Percentiles rank a stretch among this genome's conserved stretches.
phyloP scores from a whole-genome alignment of 2,113 vertebrate genomes.

The Upupa epops region DNA sequence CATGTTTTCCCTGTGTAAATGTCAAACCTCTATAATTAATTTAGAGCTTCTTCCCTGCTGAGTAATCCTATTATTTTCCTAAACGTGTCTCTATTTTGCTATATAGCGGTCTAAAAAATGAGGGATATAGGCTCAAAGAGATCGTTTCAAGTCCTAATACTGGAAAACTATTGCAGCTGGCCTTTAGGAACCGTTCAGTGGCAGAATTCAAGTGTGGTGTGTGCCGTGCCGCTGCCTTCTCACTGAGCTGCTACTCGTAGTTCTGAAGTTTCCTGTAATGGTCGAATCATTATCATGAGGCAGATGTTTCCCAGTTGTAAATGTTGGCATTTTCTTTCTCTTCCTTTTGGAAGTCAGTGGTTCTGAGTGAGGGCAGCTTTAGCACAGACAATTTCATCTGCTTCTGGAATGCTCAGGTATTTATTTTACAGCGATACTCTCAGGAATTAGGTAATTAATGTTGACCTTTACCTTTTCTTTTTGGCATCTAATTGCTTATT shows the following conservation, averaged over 20 bases:
- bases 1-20: not conserved
- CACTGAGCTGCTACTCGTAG: not conserved
- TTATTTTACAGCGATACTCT: not conserved
- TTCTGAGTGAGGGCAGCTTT: not conserved
- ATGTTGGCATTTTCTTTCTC: not conserved
- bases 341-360: not conserved
- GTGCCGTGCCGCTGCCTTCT: not conserved
- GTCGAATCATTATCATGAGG: not conserved
- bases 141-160: not conserved
- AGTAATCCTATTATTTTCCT: not conserved
- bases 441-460: not conserved
- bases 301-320: not conserved
- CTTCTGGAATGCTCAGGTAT: not conserved
- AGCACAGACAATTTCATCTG: not conserved
- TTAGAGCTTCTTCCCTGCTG: not conserved
- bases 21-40: not conserved
- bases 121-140: not conserved
- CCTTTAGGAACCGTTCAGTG: not conserved
- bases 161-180: not conserved
- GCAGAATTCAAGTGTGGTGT: not conserved
- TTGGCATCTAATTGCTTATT: not conserved
- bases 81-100: not conserved
- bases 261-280: constrained; percentile 1
- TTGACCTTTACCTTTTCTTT: not conserved
- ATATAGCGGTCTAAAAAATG: not conserved